These are phyloP conservation scores for Andrena bucephala DNA, from an alignment of 2,888 invertebrate genomes.

Conservation along the genomic window DNA sequence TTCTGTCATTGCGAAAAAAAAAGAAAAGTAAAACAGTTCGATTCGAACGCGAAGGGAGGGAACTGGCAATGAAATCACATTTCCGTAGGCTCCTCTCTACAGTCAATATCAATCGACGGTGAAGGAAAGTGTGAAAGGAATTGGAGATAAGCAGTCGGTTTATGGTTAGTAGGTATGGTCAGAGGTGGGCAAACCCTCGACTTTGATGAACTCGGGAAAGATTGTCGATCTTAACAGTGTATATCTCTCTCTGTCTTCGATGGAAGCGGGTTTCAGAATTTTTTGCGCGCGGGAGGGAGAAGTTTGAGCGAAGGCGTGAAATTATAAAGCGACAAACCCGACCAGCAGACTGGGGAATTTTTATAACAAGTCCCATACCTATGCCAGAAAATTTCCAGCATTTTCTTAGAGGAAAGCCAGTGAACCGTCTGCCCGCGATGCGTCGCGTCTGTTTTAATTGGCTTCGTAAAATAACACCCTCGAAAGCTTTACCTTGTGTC, in stretches of 20 bases:
- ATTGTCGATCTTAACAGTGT: background rate
- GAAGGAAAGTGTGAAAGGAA: background rate
- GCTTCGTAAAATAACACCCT: background rate
- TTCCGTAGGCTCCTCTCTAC: too few relatives aligned
- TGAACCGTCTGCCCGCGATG: background rate
- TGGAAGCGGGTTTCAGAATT: background rate
- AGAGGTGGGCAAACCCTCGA: background rate
- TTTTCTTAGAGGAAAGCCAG: background rate
- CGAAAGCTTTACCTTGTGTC: too few relatives aligned
- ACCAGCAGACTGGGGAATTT: background rate
- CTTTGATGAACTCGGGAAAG: background rate
- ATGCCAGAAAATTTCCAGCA: background rate
- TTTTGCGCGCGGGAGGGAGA: background rate
- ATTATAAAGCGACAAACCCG: slow-evolving; percentile 24
- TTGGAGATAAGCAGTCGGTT: slow-evolving; percentile 12
- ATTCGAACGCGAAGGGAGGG: too few relatives aligned
- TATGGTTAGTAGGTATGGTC: too few relatives aligned
- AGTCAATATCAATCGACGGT: background rate
- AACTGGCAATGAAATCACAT: too few relatives aligned
- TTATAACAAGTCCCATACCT: slow-evolving; percentile 1
- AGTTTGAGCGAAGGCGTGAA: background rate
- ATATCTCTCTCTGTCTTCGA: background rate
- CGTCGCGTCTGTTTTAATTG: background rate
- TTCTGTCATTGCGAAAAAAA: too few relatives aligned
- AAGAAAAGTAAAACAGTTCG: background rate